Evolutionary conservation across 2,888 invertebrate genomes (phyloP).

Genomic region (Aproaerema taeniolella): DNA sequence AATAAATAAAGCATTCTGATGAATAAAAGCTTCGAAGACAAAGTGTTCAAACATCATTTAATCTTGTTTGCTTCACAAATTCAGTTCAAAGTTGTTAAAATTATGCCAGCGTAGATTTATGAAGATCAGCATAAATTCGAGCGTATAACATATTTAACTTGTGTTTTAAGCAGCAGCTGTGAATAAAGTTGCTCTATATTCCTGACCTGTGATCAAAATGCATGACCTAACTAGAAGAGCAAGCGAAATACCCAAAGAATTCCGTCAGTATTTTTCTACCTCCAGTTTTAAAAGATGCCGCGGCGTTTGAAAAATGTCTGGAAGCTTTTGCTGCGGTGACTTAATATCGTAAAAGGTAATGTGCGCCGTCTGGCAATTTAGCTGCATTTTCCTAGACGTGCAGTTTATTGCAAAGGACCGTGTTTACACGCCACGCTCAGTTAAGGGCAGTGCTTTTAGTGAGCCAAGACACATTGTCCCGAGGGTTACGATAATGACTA

Average conservation of each 20-base stretch:
- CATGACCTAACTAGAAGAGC: not conserved
- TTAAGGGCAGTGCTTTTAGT: too few relatives aligned
- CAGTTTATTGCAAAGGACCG: not conserved
- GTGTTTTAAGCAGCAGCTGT: too few relatives aligned
- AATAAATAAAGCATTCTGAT: too few relatives aligned
- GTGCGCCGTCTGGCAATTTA: not conserved
- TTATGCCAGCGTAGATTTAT: conserved; percentile 35
- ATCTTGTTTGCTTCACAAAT: conserved; percentile 55
- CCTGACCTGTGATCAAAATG: not conserved
- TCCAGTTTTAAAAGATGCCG: not conserved
- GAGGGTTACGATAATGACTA: too few relatives aligned
- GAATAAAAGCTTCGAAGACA: too few relatives aligned
- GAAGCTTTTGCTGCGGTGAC: not conserved
- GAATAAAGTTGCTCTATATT: not conserved
- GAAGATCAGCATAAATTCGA: conserved; percentile 23
- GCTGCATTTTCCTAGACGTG: not conserved
- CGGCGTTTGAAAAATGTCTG: not conserved
- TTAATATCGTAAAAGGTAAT: not conserved
- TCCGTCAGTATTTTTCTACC: not conserved
- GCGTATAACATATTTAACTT: too few relatives aligned
- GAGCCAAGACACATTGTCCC: too few relatives aligned
- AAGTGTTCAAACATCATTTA: conserved; percentile 36
- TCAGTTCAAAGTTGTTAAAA: conserved; percentile 41
- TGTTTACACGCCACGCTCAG: not conserved
- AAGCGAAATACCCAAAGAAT: too few relatives aligned